These are phyloP conservation scores for Lipophrys pholis DNA, from an alignment of 2,113 vertebrate genomes.

Conservation along the genomic window DNA sequence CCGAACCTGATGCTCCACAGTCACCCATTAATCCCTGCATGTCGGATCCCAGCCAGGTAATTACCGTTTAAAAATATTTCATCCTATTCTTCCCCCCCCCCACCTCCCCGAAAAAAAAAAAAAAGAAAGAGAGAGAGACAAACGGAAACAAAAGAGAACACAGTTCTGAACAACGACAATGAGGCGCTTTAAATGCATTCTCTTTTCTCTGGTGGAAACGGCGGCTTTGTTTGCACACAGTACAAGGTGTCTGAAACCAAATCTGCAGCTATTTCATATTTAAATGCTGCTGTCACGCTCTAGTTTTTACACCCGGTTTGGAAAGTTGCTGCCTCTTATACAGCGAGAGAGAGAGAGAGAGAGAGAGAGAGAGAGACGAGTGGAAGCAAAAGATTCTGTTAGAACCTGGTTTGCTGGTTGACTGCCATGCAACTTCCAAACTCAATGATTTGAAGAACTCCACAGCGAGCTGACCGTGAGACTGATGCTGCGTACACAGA, in stretches of 20 bases:
- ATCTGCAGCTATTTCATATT: slow-evolving; percentile 84
- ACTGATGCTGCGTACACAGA: too few relatives aligned
- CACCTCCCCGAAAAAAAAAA: slow-evolving; percentile 39
- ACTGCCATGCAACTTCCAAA: slow-evolving; percentile 35
- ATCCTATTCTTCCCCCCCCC: slow-evolving; percentile 92
- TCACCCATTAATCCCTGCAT: slow-evolving; percentile 98
- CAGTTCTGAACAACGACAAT: slow-evolving; percentile 83
- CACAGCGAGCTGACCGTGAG: too few relatives aligned
- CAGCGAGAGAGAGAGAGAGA: slow-evolving; percentile 7
- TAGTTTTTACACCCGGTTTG: slow-evolving; percentile 72
- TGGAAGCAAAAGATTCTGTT: slow-evolving; percentile 29
- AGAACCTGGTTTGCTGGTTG: slow-evolving; percentile 55
- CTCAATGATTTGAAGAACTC: slow-evolving; percentile 15
- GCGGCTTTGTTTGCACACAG: slow-evolving; percentile 80
- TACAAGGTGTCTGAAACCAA: slow-evolving; percentile 83
- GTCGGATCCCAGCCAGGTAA: slow-evolving; percentile 98
- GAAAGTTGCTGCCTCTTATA: slow-evolving; percentile 74
- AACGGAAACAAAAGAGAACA: slow-evolving; percentile 83
- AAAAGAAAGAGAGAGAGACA: slow-evolving; percentile 73
- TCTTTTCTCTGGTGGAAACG: slow-evolving; percentile 76
- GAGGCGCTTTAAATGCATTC: slow-evolving; percentile 79
- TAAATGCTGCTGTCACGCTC: slow-evolving; percentile 85
- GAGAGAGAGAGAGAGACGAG: neutral
- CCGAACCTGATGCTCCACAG: slow-evolving; percentile 93
- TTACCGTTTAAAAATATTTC: slow-evolving; percentile 99